Evolutionary conservation across 2,888 invertebrate species (phyloP).

Genomic region (Philereme transversata): DNA sequence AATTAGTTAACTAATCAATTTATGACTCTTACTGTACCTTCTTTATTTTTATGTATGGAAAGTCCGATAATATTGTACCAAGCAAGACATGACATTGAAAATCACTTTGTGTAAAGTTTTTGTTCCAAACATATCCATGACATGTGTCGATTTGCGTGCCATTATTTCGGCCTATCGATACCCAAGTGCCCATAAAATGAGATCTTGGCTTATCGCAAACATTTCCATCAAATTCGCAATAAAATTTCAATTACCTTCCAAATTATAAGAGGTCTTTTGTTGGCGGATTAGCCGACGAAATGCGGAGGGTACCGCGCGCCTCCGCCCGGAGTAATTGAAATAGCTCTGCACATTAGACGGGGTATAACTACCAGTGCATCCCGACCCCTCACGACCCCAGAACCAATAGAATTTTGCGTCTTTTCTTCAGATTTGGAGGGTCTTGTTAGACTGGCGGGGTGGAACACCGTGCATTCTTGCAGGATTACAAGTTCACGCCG

Average conservation of each 20-base stretch:
- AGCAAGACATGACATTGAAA: too few species aligned
- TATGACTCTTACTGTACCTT: too few species aligned
- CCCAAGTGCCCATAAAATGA: slow-evolving; percentile 9
- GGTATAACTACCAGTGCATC: slow-evolving; percentile 39
- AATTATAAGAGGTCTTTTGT: slow-evolving; percentile 62
- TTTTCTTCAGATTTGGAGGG: slow-evolving; percentile 31
- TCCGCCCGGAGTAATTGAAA: slow-evolving; percentile 59
- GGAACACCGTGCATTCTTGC: slow-evolving; percentile 53
- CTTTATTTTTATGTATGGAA: too few species aligned
- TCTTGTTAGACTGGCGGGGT: slow-evolving; percentile 32
- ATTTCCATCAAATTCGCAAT: slow-evolving; percentile 56
- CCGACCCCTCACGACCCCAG: slow-evolving; percentile 22
- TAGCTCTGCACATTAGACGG: slow-evolving; percentile 62
- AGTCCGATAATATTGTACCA: too few species aligned
- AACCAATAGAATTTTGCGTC: slow-evolving; percentile 12
- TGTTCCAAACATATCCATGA: too few species aligned
- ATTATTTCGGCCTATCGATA: background rate
- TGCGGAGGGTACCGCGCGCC: slow-evolving; percentile 48
- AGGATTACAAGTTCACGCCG: slow-evolving; percentile 63
- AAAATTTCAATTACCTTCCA: slow-evolving; percentile 65
- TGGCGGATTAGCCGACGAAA: slow-evolving; percentile 62
- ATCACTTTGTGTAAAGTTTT: too few species aligned
- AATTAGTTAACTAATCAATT: too few species aligned
- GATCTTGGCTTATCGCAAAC: slow-evolving; percentile 30
- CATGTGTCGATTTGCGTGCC: too few species aligned